Evolutionary conservation across 2,113 vertebrate genomes (phyloP).

Genomic region (Ibidorhyncha struthersii): DNA sequence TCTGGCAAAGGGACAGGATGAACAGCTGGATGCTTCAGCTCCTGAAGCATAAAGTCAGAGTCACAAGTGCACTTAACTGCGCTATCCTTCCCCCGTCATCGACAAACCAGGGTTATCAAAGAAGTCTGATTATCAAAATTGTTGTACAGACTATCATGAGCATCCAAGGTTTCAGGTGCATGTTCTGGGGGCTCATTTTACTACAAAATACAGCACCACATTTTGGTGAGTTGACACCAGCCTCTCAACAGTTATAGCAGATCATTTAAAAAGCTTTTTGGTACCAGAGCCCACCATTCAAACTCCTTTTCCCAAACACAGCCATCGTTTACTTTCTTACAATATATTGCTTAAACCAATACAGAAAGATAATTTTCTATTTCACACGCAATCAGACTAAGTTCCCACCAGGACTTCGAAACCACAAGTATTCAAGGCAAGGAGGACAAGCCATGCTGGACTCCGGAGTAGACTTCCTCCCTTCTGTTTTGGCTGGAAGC

Average conservation of each 20-base stretch:
- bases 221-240: not conserved
- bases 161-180: not conserved
- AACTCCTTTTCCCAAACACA: not conserved
- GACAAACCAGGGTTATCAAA: not conserved
- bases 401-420: not conserved
- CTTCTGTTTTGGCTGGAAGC: slow-evolving; percentile 32
- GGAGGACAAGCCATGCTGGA: not conserved
- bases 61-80: not conserved
- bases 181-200: not conserved
- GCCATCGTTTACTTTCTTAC: not conserved
- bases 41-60: not conserved
- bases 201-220: not conserved
- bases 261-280: not conserved
- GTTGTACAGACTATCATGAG: not conserved
- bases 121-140: not conserved
- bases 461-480: not conserved
- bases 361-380: not conserved
- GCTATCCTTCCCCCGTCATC: not conserved
- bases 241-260: not conserved
- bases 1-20: not conserved
- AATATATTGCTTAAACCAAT: no score
- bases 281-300: not conserved
- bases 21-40: slow-evolving; percentile 23
- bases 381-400: not conserved
- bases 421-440: not conserved